Percentiles rank a stretch among this genome's conserved stretches.
Evolutionary conservation across 2,797 vertebrate species (phyloP).

Genomic region (Spinus olivaceus): DNA sequence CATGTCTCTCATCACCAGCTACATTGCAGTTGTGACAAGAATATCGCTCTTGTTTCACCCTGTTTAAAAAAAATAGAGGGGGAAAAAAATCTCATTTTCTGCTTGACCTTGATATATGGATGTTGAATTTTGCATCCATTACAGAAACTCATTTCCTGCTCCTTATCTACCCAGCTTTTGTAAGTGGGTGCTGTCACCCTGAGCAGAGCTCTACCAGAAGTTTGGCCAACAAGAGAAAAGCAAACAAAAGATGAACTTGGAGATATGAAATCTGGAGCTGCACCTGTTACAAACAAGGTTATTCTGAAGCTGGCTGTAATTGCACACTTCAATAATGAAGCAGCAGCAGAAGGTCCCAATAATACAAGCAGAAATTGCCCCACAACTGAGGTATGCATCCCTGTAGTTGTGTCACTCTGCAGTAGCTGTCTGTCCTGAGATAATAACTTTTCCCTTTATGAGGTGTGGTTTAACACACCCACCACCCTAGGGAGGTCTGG

Average conservation of each 20-base stretch:
- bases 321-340: neutral
- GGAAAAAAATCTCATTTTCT: neutral
- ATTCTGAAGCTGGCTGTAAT: neutral
- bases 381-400: neutral
- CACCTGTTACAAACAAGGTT: neutral
- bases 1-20: neutral
- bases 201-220: neutral
- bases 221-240: constrained; percentile 12
- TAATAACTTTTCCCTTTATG: neutral
- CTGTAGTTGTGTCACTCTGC: neutral
- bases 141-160: neutral
- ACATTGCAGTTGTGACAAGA: neutral
- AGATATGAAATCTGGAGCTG: constrained; percentile 6
- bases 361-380: neutral
- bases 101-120: neutral
- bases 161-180: constrained; percentile 11
- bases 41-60: neutral
- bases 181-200: neutral
- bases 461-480: neutral
- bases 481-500: neutral
- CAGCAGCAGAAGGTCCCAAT: neutral
- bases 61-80: accelerated
- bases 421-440: neutral
- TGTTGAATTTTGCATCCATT: neutral
- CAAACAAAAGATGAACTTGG: neutral